phyloP scores from a whole-genome alignment of 2,888 invertebrate species.

The Cryptops parisi region DNA sequence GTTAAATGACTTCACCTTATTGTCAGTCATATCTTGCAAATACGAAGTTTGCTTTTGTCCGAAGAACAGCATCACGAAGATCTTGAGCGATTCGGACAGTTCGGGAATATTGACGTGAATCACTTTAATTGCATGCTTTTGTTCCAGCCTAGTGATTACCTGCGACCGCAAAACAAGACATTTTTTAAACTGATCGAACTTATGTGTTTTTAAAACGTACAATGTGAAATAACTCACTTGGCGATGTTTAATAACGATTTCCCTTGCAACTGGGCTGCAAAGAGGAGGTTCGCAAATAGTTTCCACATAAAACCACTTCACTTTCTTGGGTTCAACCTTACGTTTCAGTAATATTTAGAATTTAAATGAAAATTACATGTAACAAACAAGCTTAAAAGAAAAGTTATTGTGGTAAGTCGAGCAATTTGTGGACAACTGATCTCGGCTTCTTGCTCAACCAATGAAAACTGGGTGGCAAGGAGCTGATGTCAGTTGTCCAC shows the following conservation, averaged over 20 bases:
- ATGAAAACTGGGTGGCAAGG: too few species aligned
- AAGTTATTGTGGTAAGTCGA: too few species aligned
- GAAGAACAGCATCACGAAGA: not conserved
- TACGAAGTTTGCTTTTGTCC: not conserved
- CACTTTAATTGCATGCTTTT: not conserved
- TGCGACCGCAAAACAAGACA: too few species aligned
- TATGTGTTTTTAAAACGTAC: too few species aligned
- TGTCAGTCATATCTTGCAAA: not conserved
- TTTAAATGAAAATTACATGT: not conserved
- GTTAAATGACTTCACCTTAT: not conserved
- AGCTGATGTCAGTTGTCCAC: too few species aligned
- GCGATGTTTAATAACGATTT: too few species aligned
- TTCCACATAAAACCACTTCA: conserved; percentile 68
- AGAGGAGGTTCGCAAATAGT: conserved; percentile 56
- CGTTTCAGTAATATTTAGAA: not conserved
- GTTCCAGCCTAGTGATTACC: not conserved
- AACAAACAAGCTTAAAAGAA: not conserved
- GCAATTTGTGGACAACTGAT: too few species aligned
- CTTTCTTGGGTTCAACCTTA: conserved; percentile 42
- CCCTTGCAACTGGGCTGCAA: conserved; percentile 54
- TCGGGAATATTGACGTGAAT: not conserved
- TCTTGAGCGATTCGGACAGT: not conserved
- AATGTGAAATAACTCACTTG: too few species aligned
- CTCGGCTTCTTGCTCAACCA: too few species aligned
- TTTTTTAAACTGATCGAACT: too few species aligned